Percentiles rank a stretch among this genome's conserved stretches.
phyloP scores from a whole-genome alignment of 1,140 invertebrate genomes.

The Plutomurus gul region DNA sequence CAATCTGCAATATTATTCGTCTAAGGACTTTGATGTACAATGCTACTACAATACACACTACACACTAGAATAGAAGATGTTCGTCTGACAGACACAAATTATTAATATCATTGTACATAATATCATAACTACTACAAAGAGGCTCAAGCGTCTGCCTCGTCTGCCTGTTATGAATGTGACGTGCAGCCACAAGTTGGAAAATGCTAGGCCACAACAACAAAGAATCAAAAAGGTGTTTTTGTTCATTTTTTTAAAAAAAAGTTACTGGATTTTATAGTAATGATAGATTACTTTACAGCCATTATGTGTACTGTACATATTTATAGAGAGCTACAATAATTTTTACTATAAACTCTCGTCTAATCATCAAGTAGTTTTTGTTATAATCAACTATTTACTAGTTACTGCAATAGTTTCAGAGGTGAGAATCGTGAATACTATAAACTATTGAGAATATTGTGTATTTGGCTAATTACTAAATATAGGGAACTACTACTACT shows the following conservation, averaged over 20 bases:
- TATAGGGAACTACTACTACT: too few species aligned
- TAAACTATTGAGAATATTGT: too few species aligned
- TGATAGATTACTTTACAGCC: neutral
- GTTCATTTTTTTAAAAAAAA: conserved; percentile 25
- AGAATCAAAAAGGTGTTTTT: conserved; percentile 26
- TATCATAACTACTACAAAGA: neutral
- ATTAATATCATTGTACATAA: neutral
- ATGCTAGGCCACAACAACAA: neutral
- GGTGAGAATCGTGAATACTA: too few species aligned
- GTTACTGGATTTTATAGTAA: conserved; percentile 27
- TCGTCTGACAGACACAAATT: conserved; percentile 14
- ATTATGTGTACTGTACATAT: neutral
- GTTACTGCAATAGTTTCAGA: too few species aligned
- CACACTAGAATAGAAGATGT: neutral
- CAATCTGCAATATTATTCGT: conserved; percentile 17
- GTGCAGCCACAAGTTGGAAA: neutral
- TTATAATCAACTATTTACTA: too few species aligned
- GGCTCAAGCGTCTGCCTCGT: too few species aligned
- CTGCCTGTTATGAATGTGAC: too few species aligned
- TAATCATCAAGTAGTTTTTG: too few species aligned
- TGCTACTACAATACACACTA: neutral
- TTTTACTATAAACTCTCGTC: too few species aligned
- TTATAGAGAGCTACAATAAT: too few species aligned
- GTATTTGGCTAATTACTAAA: too few species aligned
- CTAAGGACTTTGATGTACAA: neutral